Evolutionary conservation across 2,888 invertebrate genomes (phyloP).

Genomic region (Schrankia costaestrigalis): DNA sequence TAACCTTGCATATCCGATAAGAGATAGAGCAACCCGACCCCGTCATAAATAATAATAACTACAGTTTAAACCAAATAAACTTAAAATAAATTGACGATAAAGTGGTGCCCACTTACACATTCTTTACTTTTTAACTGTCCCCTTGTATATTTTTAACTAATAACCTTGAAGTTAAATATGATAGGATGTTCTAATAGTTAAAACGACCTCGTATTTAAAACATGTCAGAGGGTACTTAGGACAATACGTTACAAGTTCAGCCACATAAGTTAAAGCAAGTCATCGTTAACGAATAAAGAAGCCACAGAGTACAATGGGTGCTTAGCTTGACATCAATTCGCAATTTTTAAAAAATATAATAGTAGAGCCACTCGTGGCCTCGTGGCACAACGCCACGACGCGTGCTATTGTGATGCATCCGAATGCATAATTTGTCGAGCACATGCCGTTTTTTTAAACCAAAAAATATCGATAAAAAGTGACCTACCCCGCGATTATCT

Average conservation of each 20-base stretch:
- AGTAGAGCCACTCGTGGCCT: conserved; percentile 59
- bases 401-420: conserved; percentile 68
- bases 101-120: no score
- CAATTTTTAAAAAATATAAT: conserved; percentile 58
- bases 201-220: conserved; percentile 17
- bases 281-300: conserved; percentile 47
- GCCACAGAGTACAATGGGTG: conserved; percentile 53
- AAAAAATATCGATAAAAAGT: conserved; percentile 63
- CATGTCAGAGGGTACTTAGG: conserved; percentile 17
- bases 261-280: conserved; percentile 29
- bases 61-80: no score
- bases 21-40: not conserved
- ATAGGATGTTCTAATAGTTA: conserved; percentile 11
- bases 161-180: conserved; percentile 1
- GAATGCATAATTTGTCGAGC: conserved; percentile 78
- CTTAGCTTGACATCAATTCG: conserved; percentile 62
- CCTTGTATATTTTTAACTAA: no score
- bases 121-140: no score
- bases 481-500: conserved; percentile 66
- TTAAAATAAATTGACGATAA: no score
- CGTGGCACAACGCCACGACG: conserved; percentile 41
- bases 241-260: conserved; percentile 19
- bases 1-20: conserved; percentile 35
- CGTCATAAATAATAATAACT: no score
- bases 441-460: conserved; percentile 71